Percentiles rank a stretch among this genome's conserved stretches.
Evolutionary conservation across 2,113 vertebrate species (phyloP).

Genomic region (Balaeniceps rex): DNA sequence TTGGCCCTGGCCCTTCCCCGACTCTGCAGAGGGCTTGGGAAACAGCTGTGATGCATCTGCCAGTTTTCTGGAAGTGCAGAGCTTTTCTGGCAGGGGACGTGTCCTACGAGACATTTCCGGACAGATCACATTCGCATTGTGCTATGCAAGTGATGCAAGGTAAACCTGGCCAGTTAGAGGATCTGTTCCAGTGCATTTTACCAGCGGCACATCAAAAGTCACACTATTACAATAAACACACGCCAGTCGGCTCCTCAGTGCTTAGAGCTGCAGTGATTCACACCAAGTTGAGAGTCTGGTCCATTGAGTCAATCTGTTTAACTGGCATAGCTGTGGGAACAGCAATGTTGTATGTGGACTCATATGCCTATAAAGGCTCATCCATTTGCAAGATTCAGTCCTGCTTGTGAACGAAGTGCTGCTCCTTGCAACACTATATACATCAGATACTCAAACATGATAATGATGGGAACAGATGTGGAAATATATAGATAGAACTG

Average conservation of each 20-base stretch:
- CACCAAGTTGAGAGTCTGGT: not conserved
- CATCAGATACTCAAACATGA: not conserved
- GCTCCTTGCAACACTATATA: not conserved
- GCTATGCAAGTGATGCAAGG: not conserved
- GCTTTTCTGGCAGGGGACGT: not conserved
- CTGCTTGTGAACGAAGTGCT: not conserved
- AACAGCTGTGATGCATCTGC: not conserved
- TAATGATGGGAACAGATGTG: not conserved
- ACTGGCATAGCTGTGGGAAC: not conserved
- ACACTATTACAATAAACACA: not conserved
- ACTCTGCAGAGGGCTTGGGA: not conserved
- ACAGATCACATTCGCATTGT: not conserved
- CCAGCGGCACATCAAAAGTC: not conserved
- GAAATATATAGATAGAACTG: not conserved
- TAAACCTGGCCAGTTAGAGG: not conserved
- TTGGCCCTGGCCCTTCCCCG: not conserved
- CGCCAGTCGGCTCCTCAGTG: not conserved
- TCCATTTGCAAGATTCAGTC: not conserved
- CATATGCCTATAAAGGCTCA: not conserved
- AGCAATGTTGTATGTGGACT: not conserved
- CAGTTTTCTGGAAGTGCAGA: not conserved
- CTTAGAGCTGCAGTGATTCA: not conserved
- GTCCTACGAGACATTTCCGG: accelerated
- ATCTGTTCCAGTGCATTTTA: not conserved
- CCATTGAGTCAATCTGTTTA: not conserved